A percentile compares a stretch with the other conserved stretches of the same genome.
phyloP scores from a whole-genome alignment of 2,113 vertebrate species.

The Onychorhynchus coronatus region DNA sequence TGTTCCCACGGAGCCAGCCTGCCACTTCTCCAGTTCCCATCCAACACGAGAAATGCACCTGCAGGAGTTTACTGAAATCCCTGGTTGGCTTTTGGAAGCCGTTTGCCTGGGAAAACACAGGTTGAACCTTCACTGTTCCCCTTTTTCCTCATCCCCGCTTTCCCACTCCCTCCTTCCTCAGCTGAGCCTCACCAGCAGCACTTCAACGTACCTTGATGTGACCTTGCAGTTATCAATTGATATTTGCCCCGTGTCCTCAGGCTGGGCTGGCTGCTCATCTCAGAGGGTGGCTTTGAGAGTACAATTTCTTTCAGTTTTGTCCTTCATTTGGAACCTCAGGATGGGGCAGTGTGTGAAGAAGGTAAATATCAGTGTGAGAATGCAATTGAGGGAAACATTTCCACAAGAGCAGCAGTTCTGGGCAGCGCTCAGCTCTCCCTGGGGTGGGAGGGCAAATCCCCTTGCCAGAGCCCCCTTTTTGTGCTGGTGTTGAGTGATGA shows the following conservation, averaged over 20 bases:
- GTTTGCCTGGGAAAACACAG: not conserved
- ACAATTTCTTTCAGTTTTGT: rapidly evolving
- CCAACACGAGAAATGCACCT: rapidly evolving
- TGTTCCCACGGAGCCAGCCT: not conserved
- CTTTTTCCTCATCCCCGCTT: not conserved
- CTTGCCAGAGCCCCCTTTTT: not conserved
- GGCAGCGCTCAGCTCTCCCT: not conserved
- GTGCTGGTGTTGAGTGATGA: not conserved
- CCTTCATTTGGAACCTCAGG: not conserved
- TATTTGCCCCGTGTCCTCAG: not conserved
- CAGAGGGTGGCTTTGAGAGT: rapidly evolving
- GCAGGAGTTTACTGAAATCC: not conserved
- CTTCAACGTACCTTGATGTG: rapidly evolving
- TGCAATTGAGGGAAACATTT: not conserved
- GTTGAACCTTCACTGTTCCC: rapidly evolving
- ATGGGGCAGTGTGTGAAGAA: rapidly evolving
- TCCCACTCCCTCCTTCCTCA: not conserved
- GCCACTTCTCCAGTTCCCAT: not conserved
- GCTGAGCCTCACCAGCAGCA: not conserved
- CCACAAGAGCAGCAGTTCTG: rapidly evolving
- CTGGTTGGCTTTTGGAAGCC: not conserved
- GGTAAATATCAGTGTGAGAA: not conserved
- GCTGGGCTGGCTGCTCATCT: rapidly evolving
- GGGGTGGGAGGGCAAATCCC: not conserved
- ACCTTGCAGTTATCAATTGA: not conserved